Evolutionary conservation across 2,797 vertebrate genomes (phyloP).

Genomic region (Pristis pectinata): DNA sequence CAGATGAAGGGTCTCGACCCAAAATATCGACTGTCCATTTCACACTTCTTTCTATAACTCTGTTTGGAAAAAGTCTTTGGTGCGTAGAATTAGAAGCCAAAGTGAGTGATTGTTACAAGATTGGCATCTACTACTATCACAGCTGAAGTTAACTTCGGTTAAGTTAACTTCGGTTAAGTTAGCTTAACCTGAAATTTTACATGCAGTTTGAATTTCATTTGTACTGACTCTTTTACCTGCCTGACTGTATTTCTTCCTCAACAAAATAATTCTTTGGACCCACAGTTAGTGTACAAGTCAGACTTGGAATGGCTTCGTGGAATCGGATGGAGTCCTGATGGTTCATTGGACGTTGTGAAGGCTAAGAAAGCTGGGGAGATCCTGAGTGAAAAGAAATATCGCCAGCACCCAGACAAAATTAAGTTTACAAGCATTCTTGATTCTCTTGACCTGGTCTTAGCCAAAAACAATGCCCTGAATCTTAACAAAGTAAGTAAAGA

Average conservation of each 20-base stretch:
- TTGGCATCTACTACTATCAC: no score
- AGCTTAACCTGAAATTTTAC: not conserved
- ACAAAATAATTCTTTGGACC: not conserved
- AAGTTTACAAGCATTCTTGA: conserved; percentile 34
- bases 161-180: not conserved
- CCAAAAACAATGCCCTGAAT: conserved; percentile 33
- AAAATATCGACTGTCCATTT: not conserved
- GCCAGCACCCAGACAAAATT: conserved; percentile 11
- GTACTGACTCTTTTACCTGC: not conserved
- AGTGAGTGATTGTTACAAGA: not conserved
- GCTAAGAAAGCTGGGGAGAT: conserved; percentile 32
- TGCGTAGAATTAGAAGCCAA: not conserved
- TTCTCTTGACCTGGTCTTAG: conserved; percentile 27
- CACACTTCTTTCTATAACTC: no score
- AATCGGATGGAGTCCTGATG: conserved; percentile 28
- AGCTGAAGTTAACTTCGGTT: not conserved
- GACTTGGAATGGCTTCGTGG: conserved; percentile 39
- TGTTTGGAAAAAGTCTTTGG: no score
- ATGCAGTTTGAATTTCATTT: not conserved
- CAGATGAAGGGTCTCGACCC: no score
- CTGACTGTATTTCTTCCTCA: not conserved
- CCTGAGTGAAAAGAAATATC: conserved; percentile 36
- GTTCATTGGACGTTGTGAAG: conserved; percentile 23
- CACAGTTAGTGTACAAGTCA: conserved; percentile 21
- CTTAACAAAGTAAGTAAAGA: conserved; percentile 31